Percentiles rank a stretch among this genome's conserved stretches.
phyloP scores from a whole-genome alignment of 2,888 invertebrate species.

The Thecophora atra region DNA sequence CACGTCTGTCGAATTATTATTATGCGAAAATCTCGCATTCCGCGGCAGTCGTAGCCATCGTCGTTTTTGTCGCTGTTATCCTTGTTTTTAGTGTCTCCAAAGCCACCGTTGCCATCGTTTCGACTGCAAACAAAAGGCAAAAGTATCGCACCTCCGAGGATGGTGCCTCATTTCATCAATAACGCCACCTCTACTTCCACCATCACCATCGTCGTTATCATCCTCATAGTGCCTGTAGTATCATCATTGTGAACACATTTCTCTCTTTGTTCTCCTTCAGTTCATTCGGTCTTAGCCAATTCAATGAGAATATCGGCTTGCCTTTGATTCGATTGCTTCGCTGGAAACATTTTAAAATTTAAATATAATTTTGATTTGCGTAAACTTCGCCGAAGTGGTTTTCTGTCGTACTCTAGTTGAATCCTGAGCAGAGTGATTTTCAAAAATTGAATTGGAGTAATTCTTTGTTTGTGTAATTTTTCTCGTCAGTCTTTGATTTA shows the following conservation, averaged over 20 bases:
- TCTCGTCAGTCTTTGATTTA: no score
- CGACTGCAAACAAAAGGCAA: conserved; percentile 37
- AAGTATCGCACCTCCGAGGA: conserved; percentile 50
- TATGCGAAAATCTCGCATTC: conserved; percentile 54
- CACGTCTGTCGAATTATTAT: conserved; percentile 63
- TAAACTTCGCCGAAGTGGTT: conserved; percentile 52
- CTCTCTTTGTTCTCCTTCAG: neutral
- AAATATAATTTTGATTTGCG: conserved; percentile 59
- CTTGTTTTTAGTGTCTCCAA: neutral
- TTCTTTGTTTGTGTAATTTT: no score
- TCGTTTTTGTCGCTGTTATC: neutral
- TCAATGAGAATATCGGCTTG: conserved; percentile 6
- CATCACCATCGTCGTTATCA: neutral
- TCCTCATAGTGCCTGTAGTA: no score
- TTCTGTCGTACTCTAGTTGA: conserved; percentile 37
- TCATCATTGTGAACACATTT: no score
- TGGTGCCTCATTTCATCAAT: conserved; percentile 15
- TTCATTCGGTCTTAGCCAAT: conserved; percentile 12
- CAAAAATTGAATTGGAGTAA: no score
- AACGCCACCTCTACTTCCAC: neutral
- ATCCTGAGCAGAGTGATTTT: conserved; percentile 47
- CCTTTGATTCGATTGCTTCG: conserved; percentile 30
- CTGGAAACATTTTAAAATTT: conserved; percentile 52
- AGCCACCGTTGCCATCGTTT: conserved; percentile 15
- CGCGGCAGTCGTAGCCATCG: neutral